Evolutionary conservation across 2,113 vertebrate genomes (phyloP).

Genomic region (Elgaria multicarinata): DNA sequence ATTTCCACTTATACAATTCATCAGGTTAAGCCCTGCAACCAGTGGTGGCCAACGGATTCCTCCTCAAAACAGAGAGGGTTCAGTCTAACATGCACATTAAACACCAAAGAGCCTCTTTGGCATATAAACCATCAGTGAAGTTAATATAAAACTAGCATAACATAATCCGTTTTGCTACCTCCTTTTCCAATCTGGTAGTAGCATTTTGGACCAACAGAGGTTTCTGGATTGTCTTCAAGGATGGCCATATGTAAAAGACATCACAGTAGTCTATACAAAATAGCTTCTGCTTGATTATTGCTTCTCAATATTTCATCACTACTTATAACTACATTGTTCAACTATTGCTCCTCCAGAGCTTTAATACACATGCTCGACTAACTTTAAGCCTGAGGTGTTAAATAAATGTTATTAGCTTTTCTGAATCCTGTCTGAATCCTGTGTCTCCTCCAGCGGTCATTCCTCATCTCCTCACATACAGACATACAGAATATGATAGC

Average conservation of each 20-base stretch:
- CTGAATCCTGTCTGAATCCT: neutral
- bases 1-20: conserved; percentile 6
- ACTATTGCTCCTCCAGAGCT: neutral
- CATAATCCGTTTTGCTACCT: neutral
- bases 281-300: neutral
- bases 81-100: neutral
- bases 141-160: neutral
- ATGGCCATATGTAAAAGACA: neutral
- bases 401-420: neutral
- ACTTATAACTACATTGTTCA: neutral
- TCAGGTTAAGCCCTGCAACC: neutral
- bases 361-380: neutral
- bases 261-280: neutral
- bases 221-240: neutral
- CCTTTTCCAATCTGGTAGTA: neutral
- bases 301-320: neutral
- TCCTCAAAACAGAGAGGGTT: neutral
- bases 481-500: neutral
- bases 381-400: neutral
- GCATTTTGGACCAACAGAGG: neutral
- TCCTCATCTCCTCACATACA: neutral
- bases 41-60: neutral
- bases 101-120: neutral
- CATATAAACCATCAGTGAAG: neutral
- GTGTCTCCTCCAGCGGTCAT: neutral